A percentile compares a stretch with the other conserved stretches of the same genome.
phyloP scores from a whole-genome alignment of 2,113 vertebrate species.

The Percopsis transmontana region DNA sequence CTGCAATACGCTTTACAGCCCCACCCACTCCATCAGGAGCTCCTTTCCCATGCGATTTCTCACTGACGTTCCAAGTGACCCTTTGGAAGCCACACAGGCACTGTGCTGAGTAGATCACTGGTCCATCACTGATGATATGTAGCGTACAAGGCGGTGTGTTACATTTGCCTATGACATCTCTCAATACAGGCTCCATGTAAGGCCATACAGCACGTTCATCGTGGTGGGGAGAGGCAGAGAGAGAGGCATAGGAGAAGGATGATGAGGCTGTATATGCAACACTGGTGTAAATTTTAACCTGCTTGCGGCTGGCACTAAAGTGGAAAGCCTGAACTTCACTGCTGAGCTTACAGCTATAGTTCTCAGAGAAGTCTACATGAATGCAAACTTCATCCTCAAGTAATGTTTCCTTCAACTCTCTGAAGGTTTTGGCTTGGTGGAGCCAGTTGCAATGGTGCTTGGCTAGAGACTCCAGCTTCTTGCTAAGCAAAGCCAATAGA shows the following conservation, averaged over 20 bases:
- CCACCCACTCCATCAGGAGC: constrained; percentile 16
- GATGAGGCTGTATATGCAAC: constrained; percentile 12
- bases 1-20: constrained; percentile 4
- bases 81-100: constrained; percentile 11
- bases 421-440: constrained; percentile 19
- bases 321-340: constrained; percentile 21
- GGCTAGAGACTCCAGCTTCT: constrained; percentile 20
- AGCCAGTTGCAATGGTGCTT: constrained; percentile 33
- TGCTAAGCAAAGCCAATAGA: constrained; percentile 9
- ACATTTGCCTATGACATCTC: constrained; percentile 1
- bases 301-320: no score
- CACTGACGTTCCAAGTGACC: constrained; percentile 6
- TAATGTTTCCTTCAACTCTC: constrained; percentile 17
- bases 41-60: constrained; percentile 2
- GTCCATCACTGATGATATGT: background rate
- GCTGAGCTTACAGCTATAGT: constrained; percentile 11
- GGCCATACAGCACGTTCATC: constrained; percentile 30
- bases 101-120: background rate
- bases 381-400: background rate
- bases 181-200: no score
- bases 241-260: constrained; percentile 14
- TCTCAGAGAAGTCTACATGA: constrained; percentile 12
- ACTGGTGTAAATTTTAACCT: constrained; percentile 22
- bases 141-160: background rate
- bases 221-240: constrained; percentile 18